phyloP scores from a whole-genome alignment of 2,113 vertebrate genomes.

The Capricornis sumatraensis region DNA sequence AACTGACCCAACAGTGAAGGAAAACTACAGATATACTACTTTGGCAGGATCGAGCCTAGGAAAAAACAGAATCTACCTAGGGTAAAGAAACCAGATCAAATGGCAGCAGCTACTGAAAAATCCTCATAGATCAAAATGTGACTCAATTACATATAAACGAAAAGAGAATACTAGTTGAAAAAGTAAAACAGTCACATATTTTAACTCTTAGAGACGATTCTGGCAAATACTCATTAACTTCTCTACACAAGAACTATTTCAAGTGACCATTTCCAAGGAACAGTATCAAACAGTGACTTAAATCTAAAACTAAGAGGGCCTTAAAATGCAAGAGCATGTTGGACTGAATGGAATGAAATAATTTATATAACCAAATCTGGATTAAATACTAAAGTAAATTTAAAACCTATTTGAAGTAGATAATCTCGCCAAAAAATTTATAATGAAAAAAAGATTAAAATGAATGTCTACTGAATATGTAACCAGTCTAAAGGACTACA shows the following conservation, averaged over 20 bases:
- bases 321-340: constrained; percentile 39
- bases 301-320: not conserved
- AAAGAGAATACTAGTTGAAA: constrained; percentile 13
- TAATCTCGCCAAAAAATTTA: not conserved
- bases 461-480: not conserved
- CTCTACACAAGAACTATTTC: not conserved
- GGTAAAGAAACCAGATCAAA: not conserved
- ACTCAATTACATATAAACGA: not conserved
- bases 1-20: not conserved
- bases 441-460: not conserved
- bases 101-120: not conserved
- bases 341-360: not conserved
- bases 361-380: not conserved
- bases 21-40: not conserved
- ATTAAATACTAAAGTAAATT: constrained; percentile 14
- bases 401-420: not conserved
- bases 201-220: not conserved
- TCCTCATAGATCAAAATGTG: constrained; percentile 7
- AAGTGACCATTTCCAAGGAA: not conserved
- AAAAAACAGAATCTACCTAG: not conserved
- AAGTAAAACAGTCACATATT: not conserved
- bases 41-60: not conserved
- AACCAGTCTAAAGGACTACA: not conserved
- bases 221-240: not conserved
- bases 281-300: not conserved